Conservation (phyloP, 2,888 invertebrate species). For the Napeogenes inachia region DNA sequence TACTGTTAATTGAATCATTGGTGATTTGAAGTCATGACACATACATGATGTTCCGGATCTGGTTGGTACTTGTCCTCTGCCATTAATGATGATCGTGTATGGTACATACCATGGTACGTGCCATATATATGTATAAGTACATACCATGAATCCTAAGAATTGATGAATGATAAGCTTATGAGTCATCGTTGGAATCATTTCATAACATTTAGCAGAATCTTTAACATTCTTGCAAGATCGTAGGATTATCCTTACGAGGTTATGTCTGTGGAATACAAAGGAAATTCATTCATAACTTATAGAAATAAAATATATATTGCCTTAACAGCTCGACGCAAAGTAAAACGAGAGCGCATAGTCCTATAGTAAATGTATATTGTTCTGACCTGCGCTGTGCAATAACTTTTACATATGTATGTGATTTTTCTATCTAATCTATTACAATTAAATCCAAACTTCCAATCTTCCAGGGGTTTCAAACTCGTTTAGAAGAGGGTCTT, state of each 20-base stretch:
- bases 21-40: conserved; percentile 55
- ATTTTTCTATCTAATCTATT: conserved; percentile 34
- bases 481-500: no score
- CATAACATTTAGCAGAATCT: conserved; percentile 11
- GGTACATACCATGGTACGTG: no score
- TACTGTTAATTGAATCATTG: conserved; percentile 49
- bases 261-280: neutral
- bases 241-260: conserved; percentile 9
- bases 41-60: conserved; percentile 42
- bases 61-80: neutral
- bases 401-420: conserved; percentile 31
- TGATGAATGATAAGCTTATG: conserved; percentile 16
- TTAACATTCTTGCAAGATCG: neutral
- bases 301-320: conserved; percentile 26
- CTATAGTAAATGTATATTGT: conserved; percentile 31
- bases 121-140: neutral
- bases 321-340: conserved; percentile 6
- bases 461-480: neutral
- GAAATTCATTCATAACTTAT: conserved; percentile 4
- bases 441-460: conserved; percentile 20
- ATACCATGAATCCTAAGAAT: conserved; percentile 16
- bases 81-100: no score
- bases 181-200: conserved; percentile 8
- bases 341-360: conserved; percentile 6
- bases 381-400: conserved; percentile 36